Evolutionary conservation across 2,113 vertebrate genomes (phyloP).

Genomic region (Psammodynastes pulverulentus): DNA sequence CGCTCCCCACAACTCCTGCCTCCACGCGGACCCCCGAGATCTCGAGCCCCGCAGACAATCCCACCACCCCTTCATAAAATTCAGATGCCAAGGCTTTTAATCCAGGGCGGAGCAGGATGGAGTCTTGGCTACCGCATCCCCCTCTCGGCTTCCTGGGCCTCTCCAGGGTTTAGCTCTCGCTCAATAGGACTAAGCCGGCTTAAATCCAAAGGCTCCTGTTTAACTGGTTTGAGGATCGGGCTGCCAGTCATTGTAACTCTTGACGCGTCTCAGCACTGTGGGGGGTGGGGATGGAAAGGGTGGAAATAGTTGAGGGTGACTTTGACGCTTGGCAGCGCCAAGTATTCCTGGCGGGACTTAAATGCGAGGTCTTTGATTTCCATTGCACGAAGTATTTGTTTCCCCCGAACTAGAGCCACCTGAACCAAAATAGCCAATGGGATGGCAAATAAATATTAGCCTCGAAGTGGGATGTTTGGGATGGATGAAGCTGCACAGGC

Average conservation of each 20-base stretch:
- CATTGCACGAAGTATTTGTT: neutral
- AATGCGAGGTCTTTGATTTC: neutral
- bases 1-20: neutral
- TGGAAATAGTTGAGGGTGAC: neutral
- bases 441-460: neutral
- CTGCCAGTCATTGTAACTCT: constrained; percentile 9
- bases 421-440: neutral
- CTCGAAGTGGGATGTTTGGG: neutral
- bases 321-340: neutral
- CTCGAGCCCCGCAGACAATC: neutral
- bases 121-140: neutral
- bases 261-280: neutral
- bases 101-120: constrained; percentile 21
- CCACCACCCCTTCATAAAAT: neutral
- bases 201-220: constrained; percentile 27
- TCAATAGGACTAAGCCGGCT: constrained; percentile 31
- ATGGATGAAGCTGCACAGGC: neutral
- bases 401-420: neutral
- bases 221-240: constrained; percentile 30
- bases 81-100: constrained; percentile 16
- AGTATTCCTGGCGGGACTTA: neutral
- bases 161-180: constrained; percentile 25
- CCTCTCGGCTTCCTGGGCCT: constrained; percentile 15
- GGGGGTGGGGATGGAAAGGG: neutral
- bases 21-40: neutral